phyloP scores from a whole-genome alignment of 2,797 vertebrate genomes.

The Sebastes taczanowskii region DNA sequence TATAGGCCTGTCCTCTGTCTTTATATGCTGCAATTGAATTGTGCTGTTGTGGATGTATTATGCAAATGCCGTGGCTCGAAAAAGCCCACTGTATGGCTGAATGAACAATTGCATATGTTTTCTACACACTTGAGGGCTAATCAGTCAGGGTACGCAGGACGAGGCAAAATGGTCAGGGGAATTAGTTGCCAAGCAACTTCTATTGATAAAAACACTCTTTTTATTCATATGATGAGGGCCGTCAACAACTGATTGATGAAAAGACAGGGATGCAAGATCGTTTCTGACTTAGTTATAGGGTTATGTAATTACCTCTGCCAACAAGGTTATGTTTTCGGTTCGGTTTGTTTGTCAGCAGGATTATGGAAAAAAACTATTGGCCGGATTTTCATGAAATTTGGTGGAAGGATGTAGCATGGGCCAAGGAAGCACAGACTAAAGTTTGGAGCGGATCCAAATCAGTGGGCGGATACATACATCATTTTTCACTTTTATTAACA shows the following conservation, averaged over 20 bases:
- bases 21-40: constrained; percentile 10
- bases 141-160: constrained; percentile 60
- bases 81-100: constrained; percentile 33
- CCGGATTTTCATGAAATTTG: not conserved
- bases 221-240: not conserved
- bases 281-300: not conserved
- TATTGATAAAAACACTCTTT: constrained; percentile 41
- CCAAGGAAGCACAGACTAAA: not conserved
- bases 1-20: constrained; percentile 16
- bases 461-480: not conserved
- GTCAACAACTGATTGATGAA: not conserved
- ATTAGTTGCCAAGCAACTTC: constrained; percentile 67
- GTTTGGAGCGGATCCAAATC: not conserved
- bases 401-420: not conserved
- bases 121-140: constrained; percentile 63
- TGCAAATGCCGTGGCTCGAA: constrained; percentile 27
- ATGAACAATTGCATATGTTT: constrained; percentile 52
- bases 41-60: constrained; percentile 17
- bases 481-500: not conserved
- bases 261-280: not conserved
- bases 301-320: not conserved
- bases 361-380: not conserved
- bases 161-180: constrained; percentile 47
- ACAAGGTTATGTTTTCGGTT: not conserved
- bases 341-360: not conserved